phyloP scores from a whole-genome alignment of 2,797 vertebrate genomes.

The Scleropages formosus region DNA sequence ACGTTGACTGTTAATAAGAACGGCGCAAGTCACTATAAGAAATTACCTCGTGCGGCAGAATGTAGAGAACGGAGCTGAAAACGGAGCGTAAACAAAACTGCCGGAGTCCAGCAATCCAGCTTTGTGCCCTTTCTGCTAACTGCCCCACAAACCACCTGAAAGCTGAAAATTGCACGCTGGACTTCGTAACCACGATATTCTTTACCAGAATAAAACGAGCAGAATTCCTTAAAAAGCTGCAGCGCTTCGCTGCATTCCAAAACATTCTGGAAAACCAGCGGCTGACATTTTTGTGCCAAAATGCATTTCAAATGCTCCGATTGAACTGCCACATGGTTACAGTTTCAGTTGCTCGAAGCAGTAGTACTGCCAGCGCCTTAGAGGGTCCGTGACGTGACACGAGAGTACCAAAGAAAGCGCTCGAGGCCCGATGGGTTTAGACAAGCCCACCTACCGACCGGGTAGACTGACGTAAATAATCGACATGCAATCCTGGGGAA shows the following conservation, averaged over 20 bases:
- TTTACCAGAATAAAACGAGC: constrained; percentile 37
- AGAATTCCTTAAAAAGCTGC: constrained; percentile 38
- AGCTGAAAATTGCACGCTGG: background rate
- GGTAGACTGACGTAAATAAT: no score
- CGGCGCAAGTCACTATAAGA: background rate
- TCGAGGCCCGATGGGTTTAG: no score
- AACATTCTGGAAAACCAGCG: background rate
- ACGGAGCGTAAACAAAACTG: background rate
- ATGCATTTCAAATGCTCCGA: background rate
- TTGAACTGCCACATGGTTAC: background rate
- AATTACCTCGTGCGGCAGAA: background rate
- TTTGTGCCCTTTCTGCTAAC: background rate
- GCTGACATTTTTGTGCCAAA: background rate
- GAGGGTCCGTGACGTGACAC: no score
- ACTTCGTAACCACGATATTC: constrained; percentile 37
- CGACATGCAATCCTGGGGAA: no score
- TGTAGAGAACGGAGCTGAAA: background rate
- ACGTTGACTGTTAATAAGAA: no score
- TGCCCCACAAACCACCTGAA: background rate
- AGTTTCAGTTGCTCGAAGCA: no score
- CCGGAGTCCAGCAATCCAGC: background rate
- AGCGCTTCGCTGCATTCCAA: constrained; percentile 13
- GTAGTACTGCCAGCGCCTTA: no score
- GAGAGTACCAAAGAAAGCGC: no score
- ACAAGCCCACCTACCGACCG: no score